Base-by-base conservation (phyloP, 2,113 vertebrate species). In the Raja brachyura region DNA sequence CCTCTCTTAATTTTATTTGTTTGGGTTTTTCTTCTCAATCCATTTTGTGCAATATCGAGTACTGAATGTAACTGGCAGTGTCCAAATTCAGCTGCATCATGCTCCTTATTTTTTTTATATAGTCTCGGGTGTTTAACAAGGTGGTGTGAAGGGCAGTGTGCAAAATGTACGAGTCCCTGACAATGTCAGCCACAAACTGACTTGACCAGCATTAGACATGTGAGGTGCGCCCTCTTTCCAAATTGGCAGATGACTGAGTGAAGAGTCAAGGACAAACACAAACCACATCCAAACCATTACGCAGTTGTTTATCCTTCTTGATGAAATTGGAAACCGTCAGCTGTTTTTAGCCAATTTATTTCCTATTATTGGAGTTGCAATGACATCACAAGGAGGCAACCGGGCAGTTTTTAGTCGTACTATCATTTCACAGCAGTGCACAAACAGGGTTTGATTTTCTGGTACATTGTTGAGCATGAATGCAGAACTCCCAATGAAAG, bases 231-330 rank as follows among this genome's bases (percentile, higher is more conserved):
- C n/a, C 33, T 39, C 33, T 33, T 92, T 66, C 86, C 88, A 92
- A 73, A 73, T n/a, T 68, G 88, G 33, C 88, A 70, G n/a, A 22
- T 39, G 88, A 70, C 20, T 92, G 88, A 73, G 70, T 66, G 16
- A 48, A 70, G 88, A 73, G 33, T 31, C 88, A 92, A 92, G 88
- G 88, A 48, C 66, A 92, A 70, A 61, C 9, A 9, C 88, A 66
- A 5, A 66, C 86, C n/a, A 39, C 14, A 33, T 61, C 88, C 63
- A 0, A 88, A 88, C 83, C 28, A 88, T 11, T 63, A 39, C 56
- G 7, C 59, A 63, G 9, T 88, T 63, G 59, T 16, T 88, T 66
- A 5, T 86, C 28, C 10, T 31, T 86, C 20, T n/a, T 63, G n/a
- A 16, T 59, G 61, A 66, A 61, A 88, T 31, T 3, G 16, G 28